phyloP scores from a whole-genome alignment of 2,888 invertebrate genomes.

The Acrocyrtus sp. region DNA sequence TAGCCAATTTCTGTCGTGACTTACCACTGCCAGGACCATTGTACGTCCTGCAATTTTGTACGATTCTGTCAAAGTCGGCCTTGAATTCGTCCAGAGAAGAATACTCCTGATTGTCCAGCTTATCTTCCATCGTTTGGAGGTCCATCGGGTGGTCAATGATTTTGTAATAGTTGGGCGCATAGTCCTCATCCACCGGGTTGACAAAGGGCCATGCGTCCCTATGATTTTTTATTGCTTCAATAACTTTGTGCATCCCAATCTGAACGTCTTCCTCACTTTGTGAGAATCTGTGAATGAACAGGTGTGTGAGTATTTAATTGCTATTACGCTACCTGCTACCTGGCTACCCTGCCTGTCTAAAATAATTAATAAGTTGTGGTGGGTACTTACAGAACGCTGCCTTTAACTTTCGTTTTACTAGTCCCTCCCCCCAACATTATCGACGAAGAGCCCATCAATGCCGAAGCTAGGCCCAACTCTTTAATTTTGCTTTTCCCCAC shows the following conservation, averaged over 20 bases:
- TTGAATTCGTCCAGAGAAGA: constrained; percentile 82
- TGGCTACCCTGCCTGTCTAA: no score
- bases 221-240: constrained; percentile 87
- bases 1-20: no score
- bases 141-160: constrained; percentile 83
- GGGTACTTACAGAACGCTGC: constrained; percentile 61
- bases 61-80: constrained; percentile 89
- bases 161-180: constrained; percentile 82
- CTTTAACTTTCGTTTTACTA: constrained; percentile 63
- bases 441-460: constrained; percentile 44
- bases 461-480: constrained; percentile 38
- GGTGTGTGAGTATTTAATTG: no score
- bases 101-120: constrained; percentile 84
- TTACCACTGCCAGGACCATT: constrained; percentile 93
- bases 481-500: constrained; percentile 36
- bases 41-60: constrained; percentile 91
- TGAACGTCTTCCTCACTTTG: constrained; percentile 86
- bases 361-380: no score
- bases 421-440: constrained; percentile 48
- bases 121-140: constrained; percentile 86
- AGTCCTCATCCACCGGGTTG: constrained; percentile 92
- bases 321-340: no score
- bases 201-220: constrained; percentile 95
- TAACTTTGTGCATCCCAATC: constrained; percentile 91
- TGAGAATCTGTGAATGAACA: constrained; percentile 75